Base-by-base conservation (phyloP, 1,140 invertebrate species). In the Philopotamus ludificatus region DNA sequence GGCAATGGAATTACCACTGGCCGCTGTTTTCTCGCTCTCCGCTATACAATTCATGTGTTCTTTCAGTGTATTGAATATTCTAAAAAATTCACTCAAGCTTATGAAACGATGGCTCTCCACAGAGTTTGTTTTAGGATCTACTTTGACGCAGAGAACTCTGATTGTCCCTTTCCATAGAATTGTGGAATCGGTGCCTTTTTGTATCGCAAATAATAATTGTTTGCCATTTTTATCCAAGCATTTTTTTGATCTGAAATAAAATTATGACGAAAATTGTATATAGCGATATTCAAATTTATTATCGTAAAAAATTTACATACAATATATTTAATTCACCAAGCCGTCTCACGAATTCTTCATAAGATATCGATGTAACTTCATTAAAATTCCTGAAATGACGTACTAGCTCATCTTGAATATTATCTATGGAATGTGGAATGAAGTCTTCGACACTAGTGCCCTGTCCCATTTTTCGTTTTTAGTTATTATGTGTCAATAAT, bases 131-230 rank as follows among this genome's bases (percentile, higher is more conserved):
- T 71, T 59, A 3, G 80, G 76, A 72, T 85, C 77, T 18, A 83
- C 79, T 80, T 87, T 88, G 12, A 85, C 77, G 75, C 87, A 89
- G 54, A 82, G 83, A 66, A 90, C 85, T 71, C 82, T 80, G 1
- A 89, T 82, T 1, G 84, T 87, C 1, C 82, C 84, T 74, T 87
- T 89, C 88, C 88, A 90, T 20, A 89, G 77, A 1, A 88, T 70
- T 10, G 82, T 82, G 7, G 79, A 75, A 75, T 89, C 87, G 15
- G 84, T 84, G 2, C 85, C 86, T 68, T 81, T 81, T 72, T 87
- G 85, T 0, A 89, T 79, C 50, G 80, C 80, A 78, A 89, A 89
- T 18, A 86, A 72, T n/a, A 89, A 72, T 63, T 84, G 82, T 69
- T 86, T 86, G 2, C 85, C 85, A 73, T 82, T 78, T 3, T 74